Conservation (phyloP, 2,113 vertebrate species). For the Vulpes ferrilata region DNA sequence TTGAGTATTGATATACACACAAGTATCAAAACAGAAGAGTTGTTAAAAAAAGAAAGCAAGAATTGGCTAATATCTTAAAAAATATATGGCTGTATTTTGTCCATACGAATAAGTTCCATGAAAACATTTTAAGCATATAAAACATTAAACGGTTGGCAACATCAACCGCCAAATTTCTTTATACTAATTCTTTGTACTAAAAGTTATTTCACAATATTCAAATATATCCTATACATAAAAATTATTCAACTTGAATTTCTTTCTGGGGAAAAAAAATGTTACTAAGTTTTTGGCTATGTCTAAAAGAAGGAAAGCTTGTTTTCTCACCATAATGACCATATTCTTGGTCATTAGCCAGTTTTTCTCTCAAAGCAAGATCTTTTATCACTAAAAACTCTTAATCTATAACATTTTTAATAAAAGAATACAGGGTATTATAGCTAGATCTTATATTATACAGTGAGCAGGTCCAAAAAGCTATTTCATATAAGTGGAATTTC, state of each 20-base stretch:
- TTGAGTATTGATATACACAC: too few relatives aligned
- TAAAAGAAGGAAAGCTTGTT: not conserved
- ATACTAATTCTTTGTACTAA: not conserved
- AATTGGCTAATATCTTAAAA: not conserved
- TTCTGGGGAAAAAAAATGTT: not conserved
- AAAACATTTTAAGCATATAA: not conserved
- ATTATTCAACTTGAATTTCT: not conserved
- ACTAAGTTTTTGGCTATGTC: not conserved
- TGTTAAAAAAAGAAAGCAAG: not conserved
- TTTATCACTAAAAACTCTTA: conserved; percentile 3
- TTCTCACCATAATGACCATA: not conserved
- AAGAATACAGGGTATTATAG: not conserved
- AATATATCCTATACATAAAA: not conserved
- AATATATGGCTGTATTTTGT: not conserved
- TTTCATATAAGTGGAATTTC: conserved; percentile 12
- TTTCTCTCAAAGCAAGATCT: not conserved
- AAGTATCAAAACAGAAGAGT: not conserved
- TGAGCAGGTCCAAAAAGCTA: not conserved
- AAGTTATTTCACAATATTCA: not conserved
- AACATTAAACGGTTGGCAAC: not conserved
- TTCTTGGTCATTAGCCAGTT: not conserved
- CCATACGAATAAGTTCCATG: not conserved
- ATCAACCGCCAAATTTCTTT: not conserved
- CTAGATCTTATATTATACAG: not conserved
- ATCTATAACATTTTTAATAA: not conserved